Percentiles rank a stretch among this genome's conserved stretches.
Conservation (phyloP, 2,888 invertebrate species). For the Catocala nupta region DNA sequence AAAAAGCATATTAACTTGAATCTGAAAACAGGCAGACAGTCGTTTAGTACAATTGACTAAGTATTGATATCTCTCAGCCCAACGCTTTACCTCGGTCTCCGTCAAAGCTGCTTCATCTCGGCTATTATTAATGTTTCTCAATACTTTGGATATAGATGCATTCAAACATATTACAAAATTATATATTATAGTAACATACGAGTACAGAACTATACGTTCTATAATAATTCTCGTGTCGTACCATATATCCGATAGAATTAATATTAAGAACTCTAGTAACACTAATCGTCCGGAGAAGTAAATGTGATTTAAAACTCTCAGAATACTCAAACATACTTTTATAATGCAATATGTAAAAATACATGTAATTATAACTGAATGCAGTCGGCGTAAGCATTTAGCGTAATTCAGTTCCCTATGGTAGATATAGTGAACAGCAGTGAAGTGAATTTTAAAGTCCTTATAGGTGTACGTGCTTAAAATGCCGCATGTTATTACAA, state of each 20-base stretch:
- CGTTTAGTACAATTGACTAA: conserved; percentile 19
- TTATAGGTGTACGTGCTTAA: too few relatives aligned
- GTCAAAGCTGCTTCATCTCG: neutral
- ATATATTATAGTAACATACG: conserved; percentile 4
- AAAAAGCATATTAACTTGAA: neutral
- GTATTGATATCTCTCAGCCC: conserved; percentile 16
- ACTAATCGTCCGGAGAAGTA: too few relatives aligned
- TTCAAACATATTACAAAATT: conserved; percentile 9
- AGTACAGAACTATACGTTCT: conserved; percentile 6
- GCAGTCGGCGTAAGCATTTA: too few relatives aligned
- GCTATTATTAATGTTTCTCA: neutral
- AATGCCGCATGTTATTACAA: too few relatives aligned
- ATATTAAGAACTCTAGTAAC: neutral
- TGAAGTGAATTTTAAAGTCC: too few relatives aligned
- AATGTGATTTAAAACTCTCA: neutral
- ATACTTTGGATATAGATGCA: neutral
- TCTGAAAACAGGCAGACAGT: conserved; percentile 10
- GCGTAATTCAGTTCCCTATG: too few relatives aligned
- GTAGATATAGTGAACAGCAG: too few relatives aligned
- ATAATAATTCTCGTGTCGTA: conserved; percentile 9
- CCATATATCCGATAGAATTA: conserved; percentile 6
- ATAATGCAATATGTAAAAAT: neutral
- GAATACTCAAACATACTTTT: neutral
- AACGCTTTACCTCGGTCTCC: conserved; percentile 3
- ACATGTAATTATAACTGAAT: too few relatives aligned